Evolutionary conservation across 2,797 vertebrate genomes (phyloP), one percentile per base, ranked within the genome.

Genomic region (Tachyglossus aculeatus): DNA sequence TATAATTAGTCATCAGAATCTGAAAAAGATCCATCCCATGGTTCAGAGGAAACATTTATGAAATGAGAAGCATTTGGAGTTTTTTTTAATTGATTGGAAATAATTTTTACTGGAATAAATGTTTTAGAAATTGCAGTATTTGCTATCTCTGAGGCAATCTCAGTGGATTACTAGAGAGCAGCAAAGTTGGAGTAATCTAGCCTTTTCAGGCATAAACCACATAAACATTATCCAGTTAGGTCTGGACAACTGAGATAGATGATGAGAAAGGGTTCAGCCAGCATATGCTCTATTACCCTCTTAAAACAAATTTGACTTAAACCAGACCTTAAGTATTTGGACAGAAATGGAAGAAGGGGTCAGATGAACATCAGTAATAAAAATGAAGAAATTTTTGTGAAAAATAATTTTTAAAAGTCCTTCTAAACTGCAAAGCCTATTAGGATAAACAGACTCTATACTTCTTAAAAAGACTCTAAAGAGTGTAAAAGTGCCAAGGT

Each of bases 11-110:
- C 38, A 59, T 53, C 7, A 7, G 61, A 54, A 65, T 57, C 33
- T 79, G 63, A 39, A 70, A 64, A n/a, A 55, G 19, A 51, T 54
- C 29, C 21, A 50, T 36, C 43, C 40, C 37, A 61, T 38, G 31
- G 32, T 21, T 36, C 24, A 66, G 31, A 43, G 62, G 69, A 58
- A 29, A 18, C 16, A 18, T 21, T 51, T 4, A 21, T 19, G 7
- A 5, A 24, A 47, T 59, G 19, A 34, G 38, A 40, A 34, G 8
- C 10, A 18, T 12, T 33, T 43, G 11, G 5, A 43, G 5, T 11
- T 50, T 41, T 13, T 32, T 33, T 16, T 19, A n/a, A n/a, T n/a
- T 39, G 34, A 21, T 13, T 62, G 8, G 2, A 21, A 15, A 41
- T 11, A 38, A 8, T 16, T 64, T 69, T 50, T 22, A 56, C 29